Percentiles rank a stretch among this genome's conserved stretches.
phyloP scores from a whole-genome alignment of 2,888 invertebrate genomes.

The Hipparchia sbordonii region DNA sequence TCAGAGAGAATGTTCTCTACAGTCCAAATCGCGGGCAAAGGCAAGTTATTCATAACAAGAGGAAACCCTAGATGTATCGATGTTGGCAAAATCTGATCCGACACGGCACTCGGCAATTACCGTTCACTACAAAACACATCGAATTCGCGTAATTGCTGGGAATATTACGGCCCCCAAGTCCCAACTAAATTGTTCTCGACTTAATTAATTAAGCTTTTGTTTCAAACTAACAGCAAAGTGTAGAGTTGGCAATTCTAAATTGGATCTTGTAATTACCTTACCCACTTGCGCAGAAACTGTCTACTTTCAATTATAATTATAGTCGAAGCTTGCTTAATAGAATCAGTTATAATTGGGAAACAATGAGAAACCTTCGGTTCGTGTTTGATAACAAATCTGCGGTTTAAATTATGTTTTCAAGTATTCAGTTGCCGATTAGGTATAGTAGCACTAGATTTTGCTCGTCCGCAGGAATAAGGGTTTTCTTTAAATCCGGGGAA shows the following conservation, averaged over 20 bases:
- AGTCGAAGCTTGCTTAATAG: constrained; percentile 77
- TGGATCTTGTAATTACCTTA: constrained; percentile 83
- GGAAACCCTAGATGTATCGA: constrained; percentile 22
- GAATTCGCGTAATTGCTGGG: constrained; percentile 81
- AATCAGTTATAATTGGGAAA: constrained; percentile 79
- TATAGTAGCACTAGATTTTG: not conserved
- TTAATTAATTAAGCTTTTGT: constrained; percentile 84
- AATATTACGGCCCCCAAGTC: constrained; percentile 81
- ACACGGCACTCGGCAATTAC: constrained; percentile 75
- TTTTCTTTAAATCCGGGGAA: too few relatives aligned
- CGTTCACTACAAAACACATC: constrained; percentile 78
- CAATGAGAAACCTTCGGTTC: constrained; percentile 50
- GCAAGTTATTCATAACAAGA: not conserved
- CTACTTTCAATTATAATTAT: constrained; percentile 75
- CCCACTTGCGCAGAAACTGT: constrained; percentile 79
- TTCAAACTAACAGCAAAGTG: constrained; percentile 83
- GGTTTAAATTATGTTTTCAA: constrained; percentile 11
- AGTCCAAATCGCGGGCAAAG: not conserved
- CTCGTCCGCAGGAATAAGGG: too few relatives aligned
- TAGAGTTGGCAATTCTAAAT: constrained; percentile 83
- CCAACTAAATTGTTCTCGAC: constrained; percentile 83
- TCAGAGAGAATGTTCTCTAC: too few relatives aligned
- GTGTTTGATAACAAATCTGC: constrained; percentile 27
- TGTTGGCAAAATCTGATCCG: constrained; percentile 68
- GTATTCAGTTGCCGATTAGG: not conserved